Percentiles rank a stretch among this genome's conserved stretches.
phyloP scores from a whole-genome alignment of 2,113 vertebrate genomes.

The Tragelaphus strepsiceros region DNA sequence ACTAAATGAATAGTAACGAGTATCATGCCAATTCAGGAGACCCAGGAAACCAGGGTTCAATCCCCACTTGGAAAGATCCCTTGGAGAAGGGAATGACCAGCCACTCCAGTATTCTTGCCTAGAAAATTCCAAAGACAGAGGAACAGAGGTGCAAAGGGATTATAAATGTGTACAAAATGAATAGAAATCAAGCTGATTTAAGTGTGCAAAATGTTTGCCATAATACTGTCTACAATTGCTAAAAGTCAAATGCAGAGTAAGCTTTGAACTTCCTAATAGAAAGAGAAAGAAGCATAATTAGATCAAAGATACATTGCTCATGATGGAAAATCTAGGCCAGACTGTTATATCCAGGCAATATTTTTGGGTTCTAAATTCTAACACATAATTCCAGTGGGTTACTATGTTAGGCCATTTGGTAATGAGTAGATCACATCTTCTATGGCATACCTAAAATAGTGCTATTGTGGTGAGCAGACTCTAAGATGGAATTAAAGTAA shows the following conservation, averaged over 20 bases:
- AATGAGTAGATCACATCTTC: neutral
- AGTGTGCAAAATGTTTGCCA: neutral
- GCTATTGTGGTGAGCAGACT: neutral
- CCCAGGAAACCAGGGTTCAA: neutral
- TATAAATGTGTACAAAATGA: neutral
- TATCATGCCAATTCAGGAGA: neutral
- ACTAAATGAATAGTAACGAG: neutral
- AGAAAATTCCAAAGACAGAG: neutral
- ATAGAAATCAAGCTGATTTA: neutral
- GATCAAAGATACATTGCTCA: neutral
- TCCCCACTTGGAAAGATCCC: rapidly evolving
- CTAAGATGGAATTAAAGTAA: neutral
- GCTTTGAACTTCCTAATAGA: neutral
- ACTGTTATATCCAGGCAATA: neutral
- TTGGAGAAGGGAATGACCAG: neutral
- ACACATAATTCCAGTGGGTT: neutral
- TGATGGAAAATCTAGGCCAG: neutral
- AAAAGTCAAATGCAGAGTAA: neutral
- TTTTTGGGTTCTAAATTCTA: neutral
- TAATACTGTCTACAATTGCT: neutral
- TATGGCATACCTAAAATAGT: neutral
- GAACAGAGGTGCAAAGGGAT: neutral
- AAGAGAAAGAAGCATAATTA: neutral
- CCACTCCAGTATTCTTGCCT: neutral
- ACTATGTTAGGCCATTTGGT: neutral